Conservation (phyloP, 2,113 vertebrate species). For the Mus pahari region DNA sequence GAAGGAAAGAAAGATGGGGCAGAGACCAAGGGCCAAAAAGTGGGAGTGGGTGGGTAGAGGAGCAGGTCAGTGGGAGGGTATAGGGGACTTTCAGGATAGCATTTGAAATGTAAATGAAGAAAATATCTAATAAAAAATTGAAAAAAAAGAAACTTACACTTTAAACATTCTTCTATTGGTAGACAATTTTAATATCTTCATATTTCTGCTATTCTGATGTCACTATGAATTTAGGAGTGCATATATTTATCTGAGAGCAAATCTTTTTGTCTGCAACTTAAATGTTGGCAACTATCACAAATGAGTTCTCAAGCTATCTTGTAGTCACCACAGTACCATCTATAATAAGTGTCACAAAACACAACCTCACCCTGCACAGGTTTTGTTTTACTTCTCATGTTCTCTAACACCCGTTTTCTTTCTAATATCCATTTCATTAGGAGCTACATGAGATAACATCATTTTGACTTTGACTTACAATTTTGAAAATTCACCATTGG, state of each 20-base stretch:
- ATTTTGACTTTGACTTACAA: not conserved
- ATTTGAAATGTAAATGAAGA: no score
- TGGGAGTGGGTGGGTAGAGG: no score
- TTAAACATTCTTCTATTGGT: not conserved
- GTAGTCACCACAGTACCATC: rapidly evolving
- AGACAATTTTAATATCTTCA: not conserved
- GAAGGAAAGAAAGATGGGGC: not conserved
- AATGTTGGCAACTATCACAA: not conserved
- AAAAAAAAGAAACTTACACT: no score
- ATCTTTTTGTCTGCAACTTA: not conserved
- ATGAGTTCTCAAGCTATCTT: not conserved
- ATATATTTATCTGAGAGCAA: not conserved
- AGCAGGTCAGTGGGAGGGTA: no score
- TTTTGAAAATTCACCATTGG: not conserved
- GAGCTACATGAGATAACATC: not conserved
- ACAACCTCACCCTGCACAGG: no score
- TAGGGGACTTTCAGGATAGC: no score
- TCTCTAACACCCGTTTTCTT: not conserved
- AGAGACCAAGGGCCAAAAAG: no score
- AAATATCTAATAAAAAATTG: no score
- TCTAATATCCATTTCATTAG: not conserved
- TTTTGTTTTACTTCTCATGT: not conserved
- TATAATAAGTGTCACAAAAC: not conserved
- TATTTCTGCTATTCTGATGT: not conserved
- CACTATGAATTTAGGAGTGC: not conserved